These are phyloP conservation scores for Channallabes apus DNA, from an alignment of 2,797 vertebrate genomes.

Conservation along the genomic window DNA sequence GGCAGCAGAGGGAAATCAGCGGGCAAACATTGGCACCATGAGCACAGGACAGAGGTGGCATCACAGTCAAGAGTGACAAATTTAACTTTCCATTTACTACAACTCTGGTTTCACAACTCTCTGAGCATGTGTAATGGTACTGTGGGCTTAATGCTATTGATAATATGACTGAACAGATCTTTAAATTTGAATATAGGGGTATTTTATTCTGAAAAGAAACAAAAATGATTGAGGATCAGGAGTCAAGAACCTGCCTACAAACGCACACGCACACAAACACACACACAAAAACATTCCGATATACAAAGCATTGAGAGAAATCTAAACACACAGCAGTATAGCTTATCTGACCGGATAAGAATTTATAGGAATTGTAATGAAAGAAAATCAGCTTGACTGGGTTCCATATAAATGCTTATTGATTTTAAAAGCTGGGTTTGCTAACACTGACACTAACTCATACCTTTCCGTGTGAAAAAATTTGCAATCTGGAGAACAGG, in stretches of 20 bases:
- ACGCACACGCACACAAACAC: neutral
- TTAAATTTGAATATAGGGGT: neutral
- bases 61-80: constrained; percentile 20
- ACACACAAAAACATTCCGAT: neutral
- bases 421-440: constrained; percentile 5
- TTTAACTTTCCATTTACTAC: neutral
- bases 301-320: constrained; percentile 6
- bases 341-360: neutral
- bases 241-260: neutral
- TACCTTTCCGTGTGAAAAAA: constrained; percentile 7
- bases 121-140: neutral
- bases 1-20: constrained; percentile 47
- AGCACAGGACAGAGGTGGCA: constrained; percentile 19
- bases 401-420: constrained; percentile 16
- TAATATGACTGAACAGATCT: neutral
- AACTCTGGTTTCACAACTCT: neutral
- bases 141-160: constrained; percentile 8
- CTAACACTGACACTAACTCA: neutral
- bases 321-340: neutral
- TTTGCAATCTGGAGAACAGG: constrained; percentile 4
- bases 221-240: neutral
- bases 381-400: neutral
- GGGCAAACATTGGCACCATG: constrained; percentile 37
- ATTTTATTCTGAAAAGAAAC: neutral
- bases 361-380: constrained; percentile 6